Conservation (phyloP, 2,888 invertebrate species). For the Nephrocerus scutellatus region DNA sequence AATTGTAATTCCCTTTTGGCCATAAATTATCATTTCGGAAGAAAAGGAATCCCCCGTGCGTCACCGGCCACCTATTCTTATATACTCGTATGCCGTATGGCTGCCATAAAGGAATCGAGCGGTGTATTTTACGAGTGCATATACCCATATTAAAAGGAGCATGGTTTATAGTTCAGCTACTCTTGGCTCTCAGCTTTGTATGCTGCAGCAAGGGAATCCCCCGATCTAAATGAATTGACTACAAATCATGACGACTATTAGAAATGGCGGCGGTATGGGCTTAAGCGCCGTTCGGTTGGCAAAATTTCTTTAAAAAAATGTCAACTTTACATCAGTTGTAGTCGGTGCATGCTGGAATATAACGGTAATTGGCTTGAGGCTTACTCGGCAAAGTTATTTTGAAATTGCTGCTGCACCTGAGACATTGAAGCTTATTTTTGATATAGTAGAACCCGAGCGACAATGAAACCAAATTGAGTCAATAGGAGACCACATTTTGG, state of each 20-base stretch:
- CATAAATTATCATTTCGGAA: conserved; percentile 24
- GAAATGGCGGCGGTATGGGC: conserved; percentile 21
- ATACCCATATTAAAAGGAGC: too few species aligned
- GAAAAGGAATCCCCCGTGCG: conserved; percentile 22
- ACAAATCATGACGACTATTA: conserved; percentile 24
- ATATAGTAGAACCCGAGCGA: conserved; percentile 22
- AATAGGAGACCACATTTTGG: neutral
- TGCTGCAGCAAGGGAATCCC: conserved; percentile 16
- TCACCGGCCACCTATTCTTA: conserved; percentile 21
- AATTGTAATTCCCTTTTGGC: conserved; percentile 23
- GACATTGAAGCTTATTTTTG: conserved; percentile 24
- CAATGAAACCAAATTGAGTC: conserved; percentile 1
- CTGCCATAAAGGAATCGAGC: neutral
- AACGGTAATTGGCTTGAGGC: too few species aligned
- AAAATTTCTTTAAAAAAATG: too few species aligned
- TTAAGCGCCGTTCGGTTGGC: conserved; percentile 18
- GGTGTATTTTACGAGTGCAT: too few species aligned
- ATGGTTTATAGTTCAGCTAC: neutral
- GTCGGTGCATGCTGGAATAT: too few species aligned
- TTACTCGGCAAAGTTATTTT: too few species aligned
- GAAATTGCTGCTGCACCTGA: conserved; percentile 24
- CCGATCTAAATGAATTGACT: conserved; percentile 25
- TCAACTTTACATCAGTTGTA: too few species aligned
- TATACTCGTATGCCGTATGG: conserved; percentile 14
- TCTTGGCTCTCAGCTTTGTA: neutral